Conservation (phyloP, 2,888 invertebrate species). For the Stenotaenia linearis region DNA sequence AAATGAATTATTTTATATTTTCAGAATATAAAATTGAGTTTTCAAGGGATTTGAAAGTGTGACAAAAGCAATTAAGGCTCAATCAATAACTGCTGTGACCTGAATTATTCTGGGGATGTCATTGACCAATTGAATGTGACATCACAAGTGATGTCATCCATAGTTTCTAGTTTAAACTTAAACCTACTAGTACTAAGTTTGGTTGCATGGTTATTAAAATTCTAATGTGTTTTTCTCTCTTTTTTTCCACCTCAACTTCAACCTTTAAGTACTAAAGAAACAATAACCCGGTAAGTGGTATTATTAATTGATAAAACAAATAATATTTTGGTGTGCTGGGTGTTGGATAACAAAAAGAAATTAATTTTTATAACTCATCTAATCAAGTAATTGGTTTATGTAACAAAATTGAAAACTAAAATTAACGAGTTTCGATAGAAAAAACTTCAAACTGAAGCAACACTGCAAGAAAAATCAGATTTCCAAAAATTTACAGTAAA, state of each 20-base stretch:
- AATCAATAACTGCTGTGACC: not conserved
- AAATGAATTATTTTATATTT: too few species aligned
- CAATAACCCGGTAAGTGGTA: conserved; percentile 5
- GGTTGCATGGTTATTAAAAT: not conserved
- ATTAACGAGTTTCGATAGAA: not conserved
- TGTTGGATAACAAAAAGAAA: not conserved
- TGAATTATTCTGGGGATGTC: not conserved
- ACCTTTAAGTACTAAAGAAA: not conserved
- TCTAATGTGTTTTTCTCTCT: not conserved
- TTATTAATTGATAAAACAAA: not conserved
- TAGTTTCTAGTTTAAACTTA: not conserved
- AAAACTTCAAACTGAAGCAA: too few species aligned
- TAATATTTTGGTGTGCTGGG: not conserved
- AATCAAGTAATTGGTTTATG: too few species aligned
- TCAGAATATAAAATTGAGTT: too few species aligned
- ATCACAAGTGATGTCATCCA: not conserved
- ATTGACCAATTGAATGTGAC: not conserved
- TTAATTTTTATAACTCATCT: not conserved
- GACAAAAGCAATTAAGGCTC: not conserved
- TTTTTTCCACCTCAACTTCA: conserved; percentile 1
- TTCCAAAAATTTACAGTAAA: too few species aligned
- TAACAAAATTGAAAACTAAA: not conserved
- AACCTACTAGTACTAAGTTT: not conserved
- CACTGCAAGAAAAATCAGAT: too few species aligned
- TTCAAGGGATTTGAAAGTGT: not conserved